Evolutionary conservation across 2,797 vertebrate species (phyloP), one percentile per base, ranked within the genome.

Genomic region (Phrynocephalus guinanensis): DNA sequence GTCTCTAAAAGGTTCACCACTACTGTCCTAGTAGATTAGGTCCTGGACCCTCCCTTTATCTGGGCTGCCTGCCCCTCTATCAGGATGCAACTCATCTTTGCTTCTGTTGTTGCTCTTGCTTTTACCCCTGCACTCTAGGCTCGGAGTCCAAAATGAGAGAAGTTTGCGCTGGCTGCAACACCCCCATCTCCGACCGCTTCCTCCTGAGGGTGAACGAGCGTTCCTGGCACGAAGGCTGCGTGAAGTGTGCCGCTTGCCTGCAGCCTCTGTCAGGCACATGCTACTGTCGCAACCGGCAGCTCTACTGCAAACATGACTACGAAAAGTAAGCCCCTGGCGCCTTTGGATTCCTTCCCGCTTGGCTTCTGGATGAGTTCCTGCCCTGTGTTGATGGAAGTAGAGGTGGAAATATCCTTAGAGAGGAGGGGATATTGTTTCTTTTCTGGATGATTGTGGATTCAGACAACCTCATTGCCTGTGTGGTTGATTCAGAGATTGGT

Each of bases 231-330:
- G 98, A 98, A 93, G 97, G 97, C 66, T 98, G 98, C 50, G 97
- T 98, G 87, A 98, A 98, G 96, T 98, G 98, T 78, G 93, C 96
- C 0, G 97, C 97, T 87, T 98, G 98, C 93, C 94, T 97, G 93
- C 98, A 97, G 92, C 95, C 95, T 1, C 97, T 98, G 76, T 96
- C 97, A 2, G 98, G 98, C 79, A 98, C 97, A 88, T 98, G 98
- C 95, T 98, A 98, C 96, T 97, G 97, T 84, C 97, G 98, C 80
- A 97, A 98, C 95, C 97, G 97, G 33, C 97, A 97, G 92, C 97
- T 98, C 28, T 98, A 98, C 96, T 98, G 98, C 97, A 98, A 98
- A 77, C 98, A 97, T 66, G 98, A 98, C 97, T 98, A 98, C 80
- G 98, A 98, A 90, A 98, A 98, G 98, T 98, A 97, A 97, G 98